phyloP scores from a whole-genome alignment of 2,113 vertebrate genomes.

The Centropus unirufus region DNA sequence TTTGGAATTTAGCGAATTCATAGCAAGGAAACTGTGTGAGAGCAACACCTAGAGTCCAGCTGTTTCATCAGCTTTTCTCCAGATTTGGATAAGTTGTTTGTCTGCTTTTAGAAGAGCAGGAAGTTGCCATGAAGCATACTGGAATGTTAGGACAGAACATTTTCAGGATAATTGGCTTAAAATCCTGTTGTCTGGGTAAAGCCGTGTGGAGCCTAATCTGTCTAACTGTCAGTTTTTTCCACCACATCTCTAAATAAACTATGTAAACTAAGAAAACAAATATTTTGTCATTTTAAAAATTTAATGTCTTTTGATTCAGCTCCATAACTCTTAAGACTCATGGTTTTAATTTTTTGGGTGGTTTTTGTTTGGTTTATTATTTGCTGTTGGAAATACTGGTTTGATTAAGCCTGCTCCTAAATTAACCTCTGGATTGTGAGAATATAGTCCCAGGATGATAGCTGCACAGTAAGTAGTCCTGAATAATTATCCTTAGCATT shows the following conservation, averaged over 20 bases:
- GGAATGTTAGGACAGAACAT: not conserved
- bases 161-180: not conserved
- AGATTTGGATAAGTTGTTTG: not conserved
- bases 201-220: not conserved
- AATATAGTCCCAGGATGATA: not conserved
- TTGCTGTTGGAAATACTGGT: not conserved
- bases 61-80: not conserved
- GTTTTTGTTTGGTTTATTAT: not conserved
- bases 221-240: not conserved
- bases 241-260: not conserved
- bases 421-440: not conserved
- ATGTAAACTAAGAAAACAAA: not conserved
- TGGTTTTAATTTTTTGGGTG: not conserved
- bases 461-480: not conserved
- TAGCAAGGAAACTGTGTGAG: not conserved
- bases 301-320: not conserved
- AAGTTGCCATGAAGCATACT: not conserved
- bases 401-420: not conserved
- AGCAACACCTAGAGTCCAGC: constrained; percentile 10
- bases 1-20: not conserved
- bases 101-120: not conserved
- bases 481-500: not conserved
- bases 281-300: not conserved
- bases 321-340: not conserved
- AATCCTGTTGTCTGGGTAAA: not conserved